These are phyloP conservation scores for Trogon melanurus DNA, from an alignment of 2,113 vertebrate genomes.

Conservation along the genomic window DNA sequence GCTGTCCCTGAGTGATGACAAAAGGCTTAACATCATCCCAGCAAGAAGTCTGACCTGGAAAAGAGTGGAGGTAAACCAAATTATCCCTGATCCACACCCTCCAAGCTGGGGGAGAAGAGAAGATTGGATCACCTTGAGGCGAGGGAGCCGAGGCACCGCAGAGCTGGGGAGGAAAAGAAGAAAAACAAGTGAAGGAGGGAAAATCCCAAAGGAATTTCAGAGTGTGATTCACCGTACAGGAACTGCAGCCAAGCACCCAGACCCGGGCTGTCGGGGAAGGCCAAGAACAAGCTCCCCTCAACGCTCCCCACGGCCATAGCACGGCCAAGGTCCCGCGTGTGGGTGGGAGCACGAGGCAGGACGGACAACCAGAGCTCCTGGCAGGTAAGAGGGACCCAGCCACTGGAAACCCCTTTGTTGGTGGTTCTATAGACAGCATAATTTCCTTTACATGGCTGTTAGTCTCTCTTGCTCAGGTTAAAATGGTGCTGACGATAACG, in stretches of 20 bases:
- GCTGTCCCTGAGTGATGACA: not conserved
- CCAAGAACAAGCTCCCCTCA: not conserved
- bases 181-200: not conserved
- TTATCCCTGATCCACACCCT: rapidly evolving
- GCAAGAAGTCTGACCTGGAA: not conserved
- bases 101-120: not conserved
- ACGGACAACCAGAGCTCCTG: not conserved
- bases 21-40: not conserved
- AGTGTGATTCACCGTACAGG: rapidly evolving
- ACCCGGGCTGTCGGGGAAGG: not conserved
- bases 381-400: constrained; percentile 23
- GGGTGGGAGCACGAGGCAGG: not conserved
- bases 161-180: not conserved
- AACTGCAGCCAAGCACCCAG: rapidly evolving
- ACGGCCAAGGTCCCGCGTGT: too few relatives aligned
- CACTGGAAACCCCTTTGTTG: not conserved
- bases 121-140: not conserved
- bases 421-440: too few relatives aligned
- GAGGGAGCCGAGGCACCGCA: not conserved
- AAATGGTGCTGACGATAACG: not conserved
- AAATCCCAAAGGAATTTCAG: not conserved
- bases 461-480: not conserved
- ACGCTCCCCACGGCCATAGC: rapidly evolving
- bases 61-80: not conserved
- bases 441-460: not conserved